Conservation (phyloP, 2,797 vertebrate species). For the Euthynnus affinis region DNA sequence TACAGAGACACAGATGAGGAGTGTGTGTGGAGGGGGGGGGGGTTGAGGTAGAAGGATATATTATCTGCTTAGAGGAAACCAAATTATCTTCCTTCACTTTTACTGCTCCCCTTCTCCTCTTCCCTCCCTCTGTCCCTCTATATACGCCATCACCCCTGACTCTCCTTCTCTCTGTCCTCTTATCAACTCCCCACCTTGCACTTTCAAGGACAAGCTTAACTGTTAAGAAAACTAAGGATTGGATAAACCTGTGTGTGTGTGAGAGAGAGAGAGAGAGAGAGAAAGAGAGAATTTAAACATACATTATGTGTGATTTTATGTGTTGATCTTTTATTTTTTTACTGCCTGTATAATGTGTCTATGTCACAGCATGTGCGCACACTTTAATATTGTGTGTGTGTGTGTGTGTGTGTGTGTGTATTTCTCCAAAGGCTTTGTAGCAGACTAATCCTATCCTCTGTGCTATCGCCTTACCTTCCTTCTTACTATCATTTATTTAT, state of each 20-base stretch:
- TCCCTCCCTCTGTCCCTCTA: slow-evolving; percentile 55
- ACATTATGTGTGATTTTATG: slow-evolving; percentile 25
- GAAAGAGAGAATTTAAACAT: not conserved
- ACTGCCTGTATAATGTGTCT: slow-evolving; percentile 39
- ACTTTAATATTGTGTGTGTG: slow-evolving; percentile 7
- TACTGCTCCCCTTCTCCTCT: slow-evolving; percentile 48
- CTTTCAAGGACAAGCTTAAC: slow-evolving; percentile 83
- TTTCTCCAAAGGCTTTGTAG: slow-evolving; percentile 62
- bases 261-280: not conserved
- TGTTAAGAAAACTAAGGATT: slow-evolving; percentile 72
- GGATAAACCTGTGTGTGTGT: slow-evolving; percentile 57
- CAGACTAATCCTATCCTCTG: slow-evolving; percentile 76
- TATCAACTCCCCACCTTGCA: slow-evolving; percentile 86
- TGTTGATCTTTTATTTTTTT: slow-evolving; percentile 22
- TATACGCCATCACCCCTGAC: slow-evolving; percentile 54
- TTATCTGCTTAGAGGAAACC: slow-evolving; percentile 77
- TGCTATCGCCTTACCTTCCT: slow-evolving; percentile 69
- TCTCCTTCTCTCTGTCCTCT: slow-evolving; percentile 59
- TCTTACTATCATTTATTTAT: slow-evolving; percentile 72
- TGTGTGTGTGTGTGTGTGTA: slow-evolving; percentile 27
- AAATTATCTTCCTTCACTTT: slow-evolving; percentile 76
- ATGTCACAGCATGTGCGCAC: slow-evolving; percentile 11
- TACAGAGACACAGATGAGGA: slow-evolving; percentile 55
- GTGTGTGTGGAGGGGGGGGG: slow-evolving; percentile 24
- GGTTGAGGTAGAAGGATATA: slow-evolving; percentile 66